phyloP scores from a whole-genome alignment of 2,113 vertebrate species.

The Odontophorus gujanensis region DNA sequence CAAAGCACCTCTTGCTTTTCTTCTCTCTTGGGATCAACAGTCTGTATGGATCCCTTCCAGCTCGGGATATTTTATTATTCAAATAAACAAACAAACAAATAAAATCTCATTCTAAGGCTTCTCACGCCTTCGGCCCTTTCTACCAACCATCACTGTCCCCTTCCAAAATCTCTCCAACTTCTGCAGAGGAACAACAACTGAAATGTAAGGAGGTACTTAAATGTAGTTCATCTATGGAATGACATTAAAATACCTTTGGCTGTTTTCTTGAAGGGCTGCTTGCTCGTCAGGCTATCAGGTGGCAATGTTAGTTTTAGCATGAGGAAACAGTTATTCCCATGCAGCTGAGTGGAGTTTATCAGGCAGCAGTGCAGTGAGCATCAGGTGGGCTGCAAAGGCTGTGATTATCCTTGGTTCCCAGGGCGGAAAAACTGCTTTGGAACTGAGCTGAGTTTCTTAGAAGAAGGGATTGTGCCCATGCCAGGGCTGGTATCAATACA shows the following conservation, averaged over 20 bases:
- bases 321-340: accelerated
- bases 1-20: background rate
- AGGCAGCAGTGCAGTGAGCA: background rate
- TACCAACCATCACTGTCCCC: accelerated
- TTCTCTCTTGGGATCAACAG: background rate
- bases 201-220: background rate
- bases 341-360: background rate
- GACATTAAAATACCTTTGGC: background rate
- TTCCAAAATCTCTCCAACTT: background rate
- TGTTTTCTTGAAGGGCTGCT: background rate
- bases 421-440: constrained; percentile 9
- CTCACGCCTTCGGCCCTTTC: background rate
- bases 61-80: too few relatives aligned
- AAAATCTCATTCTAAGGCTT: background rate
- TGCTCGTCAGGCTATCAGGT: background rate
- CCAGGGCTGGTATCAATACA: background rate
- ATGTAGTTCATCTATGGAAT: background rate
- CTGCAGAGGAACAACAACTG: accelerated
- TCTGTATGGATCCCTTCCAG: too few relatives aligned
- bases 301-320: background rate
- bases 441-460: background rate
- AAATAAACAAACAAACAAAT: background rate
- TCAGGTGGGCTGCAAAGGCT: background rate
- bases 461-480: background rate
- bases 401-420: background rate